Evolutionary conservation across 2,888 invertebrate species (phyloP), one percentile per base, ranked within the genome.

Genomic region (Balanococcus diminutus): DNA sequence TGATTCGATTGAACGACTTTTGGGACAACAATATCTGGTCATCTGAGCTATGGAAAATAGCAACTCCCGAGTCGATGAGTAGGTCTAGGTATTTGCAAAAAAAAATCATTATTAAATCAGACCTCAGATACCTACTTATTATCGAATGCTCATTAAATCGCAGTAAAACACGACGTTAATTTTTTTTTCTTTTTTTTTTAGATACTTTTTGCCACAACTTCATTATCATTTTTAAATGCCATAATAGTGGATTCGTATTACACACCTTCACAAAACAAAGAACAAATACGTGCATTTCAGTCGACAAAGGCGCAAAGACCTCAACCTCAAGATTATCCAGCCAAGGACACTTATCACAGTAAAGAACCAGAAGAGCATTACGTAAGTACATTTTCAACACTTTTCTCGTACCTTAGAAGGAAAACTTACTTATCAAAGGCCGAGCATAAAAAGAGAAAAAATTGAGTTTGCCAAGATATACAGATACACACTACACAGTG

Each of bases 191-290:
- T n/a, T n/a, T n/a, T n/a, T n/a, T 42, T 51, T 51, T 51, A 84
- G 84, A 42, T 84, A 72, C n/a, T 84, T 75, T 42, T 84, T 19
- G 75, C 67, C 8, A 25, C 84, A 2, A 31, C 72, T 39, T 75
- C 42, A 42, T 42, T 84, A n/a, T 42, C 28, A 42, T 42, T 39
- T 75, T 46, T 79, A 75, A 67, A 84, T n/a, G 75, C 84, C 72
- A 72, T 84, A 72, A 79, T 84, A 9, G 75, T 84, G 14, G 84
- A 84, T 25, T 72, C 84, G 25, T 75, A 84, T 25, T 84, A 84
- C 19, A 79, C 72, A 32, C 79, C 84, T 9, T 72, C 84, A 2
- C 42, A 61, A 75, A 39, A 31, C n/a, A 75, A 75, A 11, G 75
- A 84, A 42, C 84, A 84, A 84, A 25, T 84, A 14, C 39, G 72